Evolutionary conservation across 2,888 invertebrate species (phyloP).

Genomic region (Apomyelois bistriatella): DNA sequence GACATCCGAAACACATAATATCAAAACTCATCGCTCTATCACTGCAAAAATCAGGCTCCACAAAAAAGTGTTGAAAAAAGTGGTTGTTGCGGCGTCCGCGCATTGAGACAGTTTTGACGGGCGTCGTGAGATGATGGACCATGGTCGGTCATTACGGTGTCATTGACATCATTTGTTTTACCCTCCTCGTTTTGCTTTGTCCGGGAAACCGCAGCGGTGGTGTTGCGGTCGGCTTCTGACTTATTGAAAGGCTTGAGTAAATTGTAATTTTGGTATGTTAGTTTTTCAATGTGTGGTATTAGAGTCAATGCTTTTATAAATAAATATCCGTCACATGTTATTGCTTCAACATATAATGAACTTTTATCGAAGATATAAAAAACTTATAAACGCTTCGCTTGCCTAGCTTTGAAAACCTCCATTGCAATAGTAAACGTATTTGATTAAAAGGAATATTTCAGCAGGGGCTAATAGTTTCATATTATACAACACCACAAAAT

Average conservation of each 20-base stretch:
- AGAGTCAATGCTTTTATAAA: too few relatives aligned
- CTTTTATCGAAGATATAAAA: too few relatives aligned
- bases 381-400: too few relatives aligned
- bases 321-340: too few relatives aligned
- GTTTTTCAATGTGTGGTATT: too few relatives aligned
- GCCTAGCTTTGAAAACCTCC: too few relatives aligned
- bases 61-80: slow-evolving; percentile 22
- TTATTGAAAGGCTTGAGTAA: background rate
- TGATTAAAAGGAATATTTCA: too few relatives aligned
- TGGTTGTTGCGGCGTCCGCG: background rate
- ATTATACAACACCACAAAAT: too few relatives aligned
- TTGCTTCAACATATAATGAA: too few relatives aligned
- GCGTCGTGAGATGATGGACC: slow-evolving; percentile 50
- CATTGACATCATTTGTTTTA: slow-evolving; percentile 67
- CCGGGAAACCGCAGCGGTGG: slow-evolving; percentile 38
- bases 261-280: too few relatives aligned
- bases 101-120: slow-evolving; percentile 60
- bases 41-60: slow-evolving; percentile 16
- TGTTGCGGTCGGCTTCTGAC: slow-evolving; percentile 43
- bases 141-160: slow-evolving; percentile 52
- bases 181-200: slow-evolving; percentile 41
- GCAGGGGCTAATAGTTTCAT: too few relatives aligned
- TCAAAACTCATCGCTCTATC: slow-evolving; percentile 20
- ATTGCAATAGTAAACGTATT: background rate
- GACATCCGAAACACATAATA: slow-evolving; percentile 4